These are phyloP conservation scores for Taeniopygia guttata DNA, from an alignment of 2,797 vertebrate genomes.

Conservation along the genomic window DNA sequence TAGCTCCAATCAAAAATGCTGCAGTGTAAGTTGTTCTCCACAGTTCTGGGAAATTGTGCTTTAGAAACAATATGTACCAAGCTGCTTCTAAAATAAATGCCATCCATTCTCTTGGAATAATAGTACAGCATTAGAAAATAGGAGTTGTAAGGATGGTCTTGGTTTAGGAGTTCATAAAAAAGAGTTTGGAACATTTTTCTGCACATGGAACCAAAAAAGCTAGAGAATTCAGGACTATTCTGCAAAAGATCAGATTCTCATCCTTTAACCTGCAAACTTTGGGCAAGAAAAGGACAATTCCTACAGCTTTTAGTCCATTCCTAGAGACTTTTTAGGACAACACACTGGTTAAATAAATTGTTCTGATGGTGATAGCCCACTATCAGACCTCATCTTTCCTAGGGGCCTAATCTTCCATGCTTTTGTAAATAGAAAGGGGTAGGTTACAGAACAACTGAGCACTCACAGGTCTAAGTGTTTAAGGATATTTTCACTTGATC, in stretches of 20 bases:
- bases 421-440: background rate
- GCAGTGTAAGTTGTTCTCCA: background rate
- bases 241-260: background rate
- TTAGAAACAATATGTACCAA: background rate
- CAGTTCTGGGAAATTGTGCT: background rate
- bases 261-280: background rate
- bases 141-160: background rate
- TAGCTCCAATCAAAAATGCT: slow-evolving; percentile 5
- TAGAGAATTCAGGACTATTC: background rate
- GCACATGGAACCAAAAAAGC: background rate
- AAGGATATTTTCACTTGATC: background rate
- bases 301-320: background rate
- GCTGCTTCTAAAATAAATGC: background rate
- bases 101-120: background rate
- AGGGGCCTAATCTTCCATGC: background rate
- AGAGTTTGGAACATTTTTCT: background rate
- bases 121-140: background rate
- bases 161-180: background rate
- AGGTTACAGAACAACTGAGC: background rate
- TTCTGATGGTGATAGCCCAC: background rate
- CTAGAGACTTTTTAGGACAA: background rate
- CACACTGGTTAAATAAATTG: background rate
- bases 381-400: background rate
- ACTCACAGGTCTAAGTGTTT: background rate
- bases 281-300: background rate